Evolutionary conservation across 2,888 invertebrate genomes (phyloP).

Genomic region (Tinea semifulvella): DNA sequence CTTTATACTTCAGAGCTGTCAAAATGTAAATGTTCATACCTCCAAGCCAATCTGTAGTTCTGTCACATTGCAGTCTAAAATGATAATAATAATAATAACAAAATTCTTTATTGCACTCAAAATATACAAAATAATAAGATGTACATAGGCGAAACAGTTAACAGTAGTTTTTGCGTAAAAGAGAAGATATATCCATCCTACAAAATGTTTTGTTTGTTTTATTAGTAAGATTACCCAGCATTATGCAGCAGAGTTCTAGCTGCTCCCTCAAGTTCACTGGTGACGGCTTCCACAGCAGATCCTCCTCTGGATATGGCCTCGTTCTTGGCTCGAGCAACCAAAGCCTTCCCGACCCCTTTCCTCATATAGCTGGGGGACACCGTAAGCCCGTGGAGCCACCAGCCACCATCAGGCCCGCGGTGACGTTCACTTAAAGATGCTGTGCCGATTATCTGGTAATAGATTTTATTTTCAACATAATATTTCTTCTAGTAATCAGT

Average conservation of each 20-base stretch:
- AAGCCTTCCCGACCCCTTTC: background rate
- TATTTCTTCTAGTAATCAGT: background rate
- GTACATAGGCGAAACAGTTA: too few relatives aligned
- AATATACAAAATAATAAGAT: too few relatives aligned
- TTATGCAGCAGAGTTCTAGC: background rate
- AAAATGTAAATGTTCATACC: too few relatives aligned
- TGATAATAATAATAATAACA: too few relatives aligned
- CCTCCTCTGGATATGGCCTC: background rate
- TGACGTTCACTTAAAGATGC: slow-evolving; percentile 4
- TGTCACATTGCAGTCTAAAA: too few relatives aligned
- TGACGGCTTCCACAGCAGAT: slow-evolving; percentile 1
- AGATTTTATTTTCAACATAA: background rate
- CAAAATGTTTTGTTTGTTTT: too few relatives aligned
- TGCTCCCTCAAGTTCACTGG: slow-evolving; percentile 3
- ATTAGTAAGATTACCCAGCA: slow-evolving; percentile 9
- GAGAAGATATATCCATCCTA: too few relatives aligned
- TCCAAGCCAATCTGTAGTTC: too few relatives aligned
- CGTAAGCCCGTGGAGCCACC: background rate
- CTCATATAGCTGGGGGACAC: background rate
- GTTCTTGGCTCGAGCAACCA: background rate
- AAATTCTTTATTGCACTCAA: too few relatives aligned
- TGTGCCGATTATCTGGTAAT: slow-evolving; percentile 2
- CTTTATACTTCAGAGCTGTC: too few relatives aligned
- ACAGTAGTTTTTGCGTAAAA: too few relatives aligned
- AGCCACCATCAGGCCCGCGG: background rate